Base-by-base conservation (phyloP, 2,888 invertebrate species). In the Belgica antarctica region DNA sequence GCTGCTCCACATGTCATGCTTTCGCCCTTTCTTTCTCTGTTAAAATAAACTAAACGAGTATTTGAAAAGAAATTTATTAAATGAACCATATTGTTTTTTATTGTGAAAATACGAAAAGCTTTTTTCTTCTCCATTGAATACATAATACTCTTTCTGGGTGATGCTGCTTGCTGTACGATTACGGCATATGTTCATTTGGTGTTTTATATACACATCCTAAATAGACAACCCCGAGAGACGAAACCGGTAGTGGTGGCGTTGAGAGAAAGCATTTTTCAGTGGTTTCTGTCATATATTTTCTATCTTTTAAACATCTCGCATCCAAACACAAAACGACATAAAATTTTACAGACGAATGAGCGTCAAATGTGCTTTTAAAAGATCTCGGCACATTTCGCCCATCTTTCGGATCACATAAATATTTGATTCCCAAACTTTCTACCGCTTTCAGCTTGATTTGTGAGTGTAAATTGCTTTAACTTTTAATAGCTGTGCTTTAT, bases 61-160 rank as follows among this genome's bases (percentile, higher is more conserved):
- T 52, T 52, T 52, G 52, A 52, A 52, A 52, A 52, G 52, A 52
- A 52, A 52, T 52, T 52, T 52, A 52, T 52, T 52, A 52, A 52
- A 52, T 52, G 52, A 52, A 52, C 52, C 52, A 52, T 52, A 52
- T 52, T 52, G 52, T 52, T 52, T 52, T 52, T 52, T 52, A 52
- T 52, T 52, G 52, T 52, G 5, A 17, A 52, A 52, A 52, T 52
- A 52, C 17, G 52, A 52, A n/a, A 52, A 52, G 52, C 52, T 61
- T n/a, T 15, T 61, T 61, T 61, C 61, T 57, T 28, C 28, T 61
- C 27, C 61, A 61, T 61, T 61, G 61, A 61, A 61, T 61, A 61
- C 61, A 61, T 61, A 61, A 61, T 61, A 61, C 28, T 15, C 61
- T 61, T 61, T 28, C 27, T 61, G 22, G 57, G 24, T 57, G 61